Evolutionary conservation across 2,888 invertebrate species (phyloP).

Genomic region (Yponomeuta evonymella): DNA sequence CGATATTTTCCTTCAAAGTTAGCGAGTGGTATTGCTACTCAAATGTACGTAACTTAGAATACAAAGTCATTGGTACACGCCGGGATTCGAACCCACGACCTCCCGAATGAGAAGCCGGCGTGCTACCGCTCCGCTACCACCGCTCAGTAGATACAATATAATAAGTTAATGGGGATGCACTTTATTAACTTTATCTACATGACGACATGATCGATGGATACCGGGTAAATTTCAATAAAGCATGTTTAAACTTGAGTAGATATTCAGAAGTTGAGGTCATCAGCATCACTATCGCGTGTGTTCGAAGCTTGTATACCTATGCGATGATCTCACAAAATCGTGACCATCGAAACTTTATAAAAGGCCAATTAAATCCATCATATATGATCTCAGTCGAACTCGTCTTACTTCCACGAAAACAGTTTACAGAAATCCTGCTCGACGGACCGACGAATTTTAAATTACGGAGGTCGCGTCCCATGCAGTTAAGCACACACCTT

Average conservation of each 20-base stretch:
- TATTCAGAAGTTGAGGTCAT: not conserved
- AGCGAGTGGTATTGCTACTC: no score
- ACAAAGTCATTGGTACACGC: no score
- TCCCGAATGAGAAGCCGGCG: no score
- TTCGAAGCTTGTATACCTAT: not conserved
- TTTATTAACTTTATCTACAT: no score
- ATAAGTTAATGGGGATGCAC: no score
- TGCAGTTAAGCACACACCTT: not conserved
- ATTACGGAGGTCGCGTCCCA: not conserved
- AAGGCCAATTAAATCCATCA: not conserved
- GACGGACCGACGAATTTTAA: not conserved
- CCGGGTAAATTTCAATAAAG: not conserved
- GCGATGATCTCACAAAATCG: conserved; percentile 6
- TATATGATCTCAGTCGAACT: not conserved
- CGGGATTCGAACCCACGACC: no score
- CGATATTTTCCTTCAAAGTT: no score
- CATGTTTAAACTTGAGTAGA: not conserved
- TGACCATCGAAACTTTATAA: conserved; percentile 2
- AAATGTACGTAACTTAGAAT: no score
- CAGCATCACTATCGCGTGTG: not conserved
- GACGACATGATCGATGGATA: no score
- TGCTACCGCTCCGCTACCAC: no score
- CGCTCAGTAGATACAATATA: not conserved
- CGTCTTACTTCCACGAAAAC: not conserved
- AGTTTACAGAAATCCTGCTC: not conserved